Conservation (phyloP, 2,888 invertebrate genomes). For the Laothoe populi region DNA sequence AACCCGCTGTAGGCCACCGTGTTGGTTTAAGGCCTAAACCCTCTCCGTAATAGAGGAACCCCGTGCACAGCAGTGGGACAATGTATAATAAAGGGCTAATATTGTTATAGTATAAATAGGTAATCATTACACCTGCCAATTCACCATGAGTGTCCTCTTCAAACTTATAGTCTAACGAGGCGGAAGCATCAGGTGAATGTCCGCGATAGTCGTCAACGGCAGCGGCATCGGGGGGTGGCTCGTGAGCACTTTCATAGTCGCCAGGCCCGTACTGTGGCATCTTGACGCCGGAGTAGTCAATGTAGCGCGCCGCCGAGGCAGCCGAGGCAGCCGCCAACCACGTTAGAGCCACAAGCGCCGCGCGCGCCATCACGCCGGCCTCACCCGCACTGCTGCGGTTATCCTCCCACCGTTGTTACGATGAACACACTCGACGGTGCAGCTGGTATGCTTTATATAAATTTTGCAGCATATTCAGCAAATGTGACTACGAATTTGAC, state of each 20-base stretch:
- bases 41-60: too few species aligned
- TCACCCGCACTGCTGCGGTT: slow-evolving; percentile 30
- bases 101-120: too few species aligned
- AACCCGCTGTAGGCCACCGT: too few species aligned
- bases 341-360: slow-evolving; percentile 32
- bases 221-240: slow-evolving; percentile 34
- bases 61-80: too few species aligned
- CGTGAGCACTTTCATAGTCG: slow-evolving; percentile 52
- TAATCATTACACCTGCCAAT: not conserved
- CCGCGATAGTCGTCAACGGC: slow-evolving; percentile 58
- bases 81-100: too few species aligned
- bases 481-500: slow-evolving; percentile 74
- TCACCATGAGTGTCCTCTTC: slow-evolving; percentile 51
- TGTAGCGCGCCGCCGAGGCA: slow-evolving; percentile 51
- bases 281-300: slow-evolving; percentile 62
- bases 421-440: slow-evolving; percentile 22
- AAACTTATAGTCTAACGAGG: slow-evolving; percentile 67
- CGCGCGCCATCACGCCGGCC: slow-evolving; percentile 34
- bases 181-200: slow-evolving; percentile 58
- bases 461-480: slow-evolving; percentile 61
- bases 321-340: slow-evolving; percentile 49
- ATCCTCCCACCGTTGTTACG: slow-evolving; percentile 35
- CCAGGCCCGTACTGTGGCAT: slow-evolving; percentile 67
- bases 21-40: too few species aligned
- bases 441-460: slow-evolving; percentile 38